These are phyloP conservation scores for Leucozona laternaria DNA, from an alignment of 2,888 invertebrate genomes.

Conservation along the genomic window DNA sequence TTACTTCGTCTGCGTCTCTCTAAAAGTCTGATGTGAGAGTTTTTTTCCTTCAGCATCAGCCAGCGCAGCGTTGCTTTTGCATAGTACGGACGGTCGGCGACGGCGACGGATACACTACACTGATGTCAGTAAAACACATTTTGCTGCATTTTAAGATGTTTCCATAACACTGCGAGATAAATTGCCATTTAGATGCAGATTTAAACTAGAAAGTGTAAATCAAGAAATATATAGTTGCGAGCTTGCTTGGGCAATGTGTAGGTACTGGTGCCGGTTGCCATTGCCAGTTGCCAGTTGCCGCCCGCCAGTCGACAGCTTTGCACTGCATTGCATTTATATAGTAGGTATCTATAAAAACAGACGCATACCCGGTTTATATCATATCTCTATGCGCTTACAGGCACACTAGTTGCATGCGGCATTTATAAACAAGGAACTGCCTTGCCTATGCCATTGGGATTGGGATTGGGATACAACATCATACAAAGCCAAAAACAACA, in stretches of 20 bases:
- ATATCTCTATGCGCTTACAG: not conserved
- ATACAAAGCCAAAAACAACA: not conserved
- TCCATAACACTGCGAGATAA: slow-evolving; percentile 64
- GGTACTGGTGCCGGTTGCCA: not conserved
- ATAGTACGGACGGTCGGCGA: not conserved
- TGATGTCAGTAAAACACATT: slow-evolving; percentile 35
- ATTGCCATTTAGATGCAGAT: slow-evolving; percentile 74
- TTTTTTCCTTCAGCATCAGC: slow-evolving; percentile 17
- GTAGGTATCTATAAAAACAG: slow-evolving; percentile 4
- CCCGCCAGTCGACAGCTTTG: slow-evolving; percentile 65
- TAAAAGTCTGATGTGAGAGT: slow-evolving; percentile 1
- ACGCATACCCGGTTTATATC: slow-evolving; percentile 40
- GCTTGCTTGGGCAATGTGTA: slow-evolving; percentile 5
- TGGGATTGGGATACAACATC: slow-evolving; percentile 12
- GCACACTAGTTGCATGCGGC: slow-evolving; percentile 39
- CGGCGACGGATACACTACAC: not conserved
- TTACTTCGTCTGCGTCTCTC: slow-evolving; percentile 11
- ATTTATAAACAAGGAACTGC: slow-evolving; percentile 41
- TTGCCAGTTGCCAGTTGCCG: slow-evolving; percentile 25
- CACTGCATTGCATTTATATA: not conserved
- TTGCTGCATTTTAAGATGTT: slow-evolving; percentile 60
- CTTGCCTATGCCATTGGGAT: slow-evolving; percentile 30
- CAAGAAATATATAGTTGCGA: slow-evolving; percentile 51
- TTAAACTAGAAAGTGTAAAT: slow-evolving; percentile 66
- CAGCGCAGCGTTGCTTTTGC: no score